Conservation (phyloP, 2,888 invertebrate species). For the Cremastobaeus sp. region DNA sequence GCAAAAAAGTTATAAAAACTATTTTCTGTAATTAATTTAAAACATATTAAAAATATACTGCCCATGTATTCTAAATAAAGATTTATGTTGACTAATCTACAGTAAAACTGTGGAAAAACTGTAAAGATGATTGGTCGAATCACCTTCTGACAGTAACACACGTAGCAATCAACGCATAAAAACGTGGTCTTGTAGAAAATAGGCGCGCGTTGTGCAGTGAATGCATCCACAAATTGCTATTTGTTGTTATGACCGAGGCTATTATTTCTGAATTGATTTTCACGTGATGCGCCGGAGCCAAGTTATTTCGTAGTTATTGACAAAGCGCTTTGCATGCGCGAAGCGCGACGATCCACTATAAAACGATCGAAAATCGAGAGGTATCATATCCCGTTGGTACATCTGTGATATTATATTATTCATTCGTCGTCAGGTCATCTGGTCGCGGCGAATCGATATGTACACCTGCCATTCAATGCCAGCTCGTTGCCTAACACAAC, state of each 20-base stretch:
- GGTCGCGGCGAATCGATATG: constrained; percentile 29
- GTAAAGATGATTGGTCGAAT: too few relatives aligned
- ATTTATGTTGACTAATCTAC: too few relatives aligned
- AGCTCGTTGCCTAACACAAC: constrained; percentile 19
- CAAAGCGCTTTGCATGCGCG: constrained; percentile 33
- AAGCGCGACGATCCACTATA: constrained; percentile 31
- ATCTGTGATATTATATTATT: constrained; percentile 53
- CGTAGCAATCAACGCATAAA: neutral
- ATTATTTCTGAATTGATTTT: constrained; percentile 37
- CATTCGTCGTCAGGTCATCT: constrained; percentile 46
- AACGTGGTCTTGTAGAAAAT: constrained; percentile 4
- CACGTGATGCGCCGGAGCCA: constrained; percentile 8
- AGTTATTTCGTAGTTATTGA: constrained; percentile 44
- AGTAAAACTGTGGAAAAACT: too few relatives aligned
- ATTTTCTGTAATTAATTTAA: too few relatives aligned
- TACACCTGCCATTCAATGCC: constrained; percentile 27
- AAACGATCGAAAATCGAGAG: constrained; percentile 49
- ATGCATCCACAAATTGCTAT: constrained; percentile 6
- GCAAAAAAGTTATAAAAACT: too few relatives aligned
- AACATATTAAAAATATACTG: too few relatives aligned
- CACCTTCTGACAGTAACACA: too few relatives aligned
- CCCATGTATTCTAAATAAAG: too few relatives aligned
- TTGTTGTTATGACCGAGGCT: constrained; percentile 16
- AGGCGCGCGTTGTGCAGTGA: constrained; percentile 1
- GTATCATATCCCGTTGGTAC: constrained; percentile 42